A percentile compares a stretch with the other conserved stretches of the same genome.
Evolutionary conservation across 1,140 invertebrate genomes (phyloP).

Genomic region (Cheumatopsyche charites): DNA sequence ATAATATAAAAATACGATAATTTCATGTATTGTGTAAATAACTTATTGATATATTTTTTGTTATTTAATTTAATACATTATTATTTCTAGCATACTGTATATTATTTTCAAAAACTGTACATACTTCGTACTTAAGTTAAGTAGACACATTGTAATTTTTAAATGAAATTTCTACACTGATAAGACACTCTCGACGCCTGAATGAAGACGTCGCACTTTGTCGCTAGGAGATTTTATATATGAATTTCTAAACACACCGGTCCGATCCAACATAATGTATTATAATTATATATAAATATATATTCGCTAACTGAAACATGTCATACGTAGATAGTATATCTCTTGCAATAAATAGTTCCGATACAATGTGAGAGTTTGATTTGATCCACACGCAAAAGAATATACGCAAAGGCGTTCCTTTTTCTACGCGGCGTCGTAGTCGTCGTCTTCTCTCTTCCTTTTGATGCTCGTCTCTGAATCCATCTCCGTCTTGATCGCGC

Average conservation of each 20-base stretch:
- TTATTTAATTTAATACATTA: slow-evolving; percentile 29
- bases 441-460: slow-evolving; percentile 72
- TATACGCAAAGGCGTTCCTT: too few species aligned
- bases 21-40: slow-evolving; percentile 48
- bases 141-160: slow-evolving; percentile 31
- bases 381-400: not conserved
- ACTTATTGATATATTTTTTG: slow-evolving; percentile 36
- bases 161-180: slow-evolving; percentile 23
- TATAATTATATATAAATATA: too few species aligned
- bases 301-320: slow-evolving; percentile 17
- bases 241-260: slow-evolving; percentile 39
- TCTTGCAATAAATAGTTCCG: slow-evolving; percentile 26
- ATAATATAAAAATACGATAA: slow-evolving; percentile 44
- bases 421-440: slow-evolving; percentile 67
- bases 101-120: slow-evolving; percentile 31
- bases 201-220: not conserved
- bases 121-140: slow-evolving; percentile 34
- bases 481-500: slow-evolving; percentile 62
- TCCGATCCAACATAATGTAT: slow-evolving; percentile 43
- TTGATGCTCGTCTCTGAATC: slow-evolving; percentile 59
- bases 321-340: slow-evolving; percentile 24
- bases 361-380: not conserved
- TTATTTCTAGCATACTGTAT: slow-evolving; percentile 24
- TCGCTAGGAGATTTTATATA: slow-evolving; percentile 14
- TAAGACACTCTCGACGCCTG: slow-evolving; percentile 19